Percentiles rank a stretch among this genome's conserved stretches.
Evolutionary conservation across 92 coral and sea anemone species (phyloP).

Genomic region (Parazoanthus swiftii): DNA sequence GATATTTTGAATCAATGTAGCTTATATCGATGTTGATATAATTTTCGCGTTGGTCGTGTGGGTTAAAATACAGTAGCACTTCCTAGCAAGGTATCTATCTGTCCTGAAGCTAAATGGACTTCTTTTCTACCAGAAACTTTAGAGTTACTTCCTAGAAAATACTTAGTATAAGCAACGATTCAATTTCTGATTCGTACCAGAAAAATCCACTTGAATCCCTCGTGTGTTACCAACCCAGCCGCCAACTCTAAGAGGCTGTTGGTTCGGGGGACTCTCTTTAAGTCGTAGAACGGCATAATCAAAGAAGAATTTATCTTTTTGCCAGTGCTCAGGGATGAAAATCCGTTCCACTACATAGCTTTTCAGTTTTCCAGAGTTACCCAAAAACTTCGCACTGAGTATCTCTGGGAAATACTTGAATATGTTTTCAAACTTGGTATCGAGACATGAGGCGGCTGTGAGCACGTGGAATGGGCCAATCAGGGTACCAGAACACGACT

Average conservation of each 20-base stretch:
- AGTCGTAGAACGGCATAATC: slow-evolving; percentile 10
- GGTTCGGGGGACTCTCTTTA: neutral
- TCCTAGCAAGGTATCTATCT: too few species aligned
- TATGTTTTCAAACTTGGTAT: neutral
- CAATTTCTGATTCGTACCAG: neutral
- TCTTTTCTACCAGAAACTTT: too few species aligned
- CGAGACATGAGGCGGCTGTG: slow-evolving; percentile 13
- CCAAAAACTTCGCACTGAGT: neutral
- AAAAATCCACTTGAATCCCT: neutral
- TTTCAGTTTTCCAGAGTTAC: neutral
- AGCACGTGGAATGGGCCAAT: slow-evolving; percentile 20
- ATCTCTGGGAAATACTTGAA: slow-evolving; percentile 17
- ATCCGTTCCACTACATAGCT: neutral
- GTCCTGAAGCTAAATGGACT: too few species aligned
- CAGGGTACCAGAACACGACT: slow-evolving; percentile 11
- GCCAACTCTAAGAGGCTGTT: neutral
- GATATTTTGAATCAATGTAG: too few species aligned
- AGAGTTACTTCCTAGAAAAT: too few species aligned
- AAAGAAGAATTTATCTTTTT: neutral
- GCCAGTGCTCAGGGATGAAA: slow-evolving; percentile 7
- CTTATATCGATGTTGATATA: too few species aligned
- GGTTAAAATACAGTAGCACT: too few species aligned
- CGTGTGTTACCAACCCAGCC: neutral
- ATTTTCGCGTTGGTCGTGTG: too few species aligned
- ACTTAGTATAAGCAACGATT: too few species aligned